phyloP scores from a whole-genome alignment of 2,113 vertebrate genomes.

The Rostratula benghalensis region DNA sequence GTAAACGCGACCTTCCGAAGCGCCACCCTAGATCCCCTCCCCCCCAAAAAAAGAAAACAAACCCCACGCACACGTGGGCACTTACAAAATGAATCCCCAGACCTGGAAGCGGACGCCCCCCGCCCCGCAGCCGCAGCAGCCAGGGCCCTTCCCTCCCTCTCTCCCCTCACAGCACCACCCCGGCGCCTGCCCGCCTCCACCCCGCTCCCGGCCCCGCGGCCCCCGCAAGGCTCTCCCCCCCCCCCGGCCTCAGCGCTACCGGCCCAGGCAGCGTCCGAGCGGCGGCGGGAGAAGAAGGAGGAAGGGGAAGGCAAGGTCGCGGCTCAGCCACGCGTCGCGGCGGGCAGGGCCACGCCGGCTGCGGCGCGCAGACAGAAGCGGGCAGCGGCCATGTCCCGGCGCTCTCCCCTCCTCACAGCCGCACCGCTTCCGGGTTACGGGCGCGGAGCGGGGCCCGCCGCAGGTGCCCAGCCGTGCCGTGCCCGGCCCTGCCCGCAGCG shows the following conservation, averaged over 20 bases:
- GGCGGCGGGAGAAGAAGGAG: neutral
- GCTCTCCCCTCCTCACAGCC: neutral
- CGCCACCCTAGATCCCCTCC: neutral
- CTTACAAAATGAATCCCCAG: neutral
- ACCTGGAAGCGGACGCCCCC: neutral
- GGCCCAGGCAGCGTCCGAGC: neutral
- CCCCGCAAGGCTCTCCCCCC: neutral
- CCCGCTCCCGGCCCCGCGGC: neutral
- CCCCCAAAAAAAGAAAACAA: no score
- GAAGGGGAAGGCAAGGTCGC: neutral
- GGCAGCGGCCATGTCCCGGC: conserved; percentile 44
- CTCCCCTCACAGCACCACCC: neutral
- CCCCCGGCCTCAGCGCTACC: neutral
- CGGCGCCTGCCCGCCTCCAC: neutral
- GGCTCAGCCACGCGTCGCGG: neutral
- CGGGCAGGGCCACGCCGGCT: conserved; percentile 32
- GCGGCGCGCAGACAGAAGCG: conserved; percentile 4
- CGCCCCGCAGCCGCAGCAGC: neutral
- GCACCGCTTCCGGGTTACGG: conserved; percentile 56
- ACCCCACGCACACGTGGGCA: neutral
- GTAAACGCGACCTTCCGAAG: neutral
- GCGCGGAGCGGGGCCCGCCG: no score
- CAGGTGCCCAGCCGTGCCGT: no score
- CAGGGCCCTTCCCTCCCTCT: neutral
- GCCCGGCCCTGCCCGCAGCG: no score